phyloP scores from a whole-genome alignment of 2,888 invertebrate species.

The Ophioninae sp. region DNA sequence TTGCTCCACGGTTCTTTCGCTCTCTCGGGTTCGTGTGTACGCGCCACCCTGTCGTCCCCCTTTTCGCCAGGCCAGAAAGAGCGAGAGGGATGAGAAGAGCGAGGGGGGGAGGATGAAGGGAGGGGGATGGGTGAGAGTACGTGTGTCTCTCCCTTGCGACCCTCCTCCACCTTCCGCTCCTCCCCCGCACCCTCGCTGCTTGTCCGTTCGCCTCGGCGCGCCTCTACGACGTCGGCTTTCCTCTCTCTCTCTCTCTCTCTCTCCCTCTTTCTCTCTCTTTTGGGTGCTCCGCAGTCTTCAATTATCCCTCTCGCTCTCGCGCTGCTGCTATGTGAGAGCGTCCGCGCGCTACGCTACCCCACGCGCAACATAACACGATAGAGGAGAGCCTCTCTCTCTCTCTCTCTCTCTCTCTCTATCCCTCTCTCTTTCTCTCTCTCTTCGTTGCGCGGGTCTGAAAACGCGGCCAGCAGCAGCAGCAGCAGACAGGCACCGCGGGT shows the following conservation, averaged over 20 bases:
- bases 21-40: slow-evolving; percentile 48
- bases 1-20: slow-evolving; percentile 31
- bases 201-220: slow-evolving; percentile 64
- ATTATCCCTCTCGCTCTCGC: slow-evolving; percentile 39
- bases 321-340: slow-evolving; percentile 55
- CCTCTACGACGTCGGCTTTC: slow-evolving; percentile 60
- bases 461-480: slow-evolving; percentile 75
- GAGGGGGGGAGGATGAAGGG: slow-evolving; percentile 22
- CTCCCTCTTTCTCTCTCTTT: slow-evolving; percentile 48
- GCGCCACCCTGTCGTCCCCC: slow-evolving; percentile 59
- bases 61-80: slow-evolving; percentile 58
- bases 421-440: slow-evolving; percentile 15
- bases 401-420: slow-evolving; percentile 17
- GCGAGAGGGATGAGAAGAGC: slow-evolving; percentile 35
- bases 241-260: slow-evolving; percentile 54
- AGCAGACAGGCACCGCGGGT: slow-evolving; percentile 80
- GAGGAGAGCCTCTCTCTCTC: slow-evolving; percentile 52
- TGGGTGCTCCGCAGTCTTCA: slow-evolving; percentile 45
- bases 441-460: slow-evolving; percentile 69
- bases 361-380: slow-evolving; percentile 66
- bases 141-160: slow-evolving; percentile 51
- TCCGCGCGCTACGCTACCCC: slow-evolving; percentile 65
- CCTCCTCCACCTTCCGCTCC: slow-evolving; percentile 39
- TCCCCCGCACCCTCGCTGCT: slow-evolving; percentile 47
- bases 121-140: slow-evolving; percentile 27